Evolutionary conservation across 2,113 vertebrate genomes (phyloP).

Genomic region (Rhea americana): DNA sequence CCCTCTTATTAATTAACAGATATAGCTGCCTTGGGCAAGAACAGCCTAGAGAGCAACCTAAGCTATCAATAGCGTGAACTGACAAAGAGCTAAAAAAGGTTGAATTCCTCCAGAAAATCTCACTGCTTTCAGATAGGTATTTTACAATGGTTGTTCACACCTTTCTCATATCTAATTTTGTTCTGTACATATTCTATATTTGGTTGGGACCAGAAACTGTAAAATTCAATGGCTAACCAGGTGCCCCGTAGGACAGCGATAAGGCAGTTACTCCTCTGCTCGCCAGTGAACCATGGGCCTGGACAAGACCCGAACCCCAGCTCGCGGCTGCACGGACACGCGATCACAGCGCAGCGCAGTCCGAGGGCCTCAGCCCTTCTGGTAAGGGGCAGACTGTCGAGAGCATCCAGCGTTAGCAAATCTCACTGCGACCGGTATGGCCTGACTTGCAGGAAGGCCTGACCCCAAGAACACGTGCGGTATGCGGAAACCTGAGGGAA

Average conservation of each 20-base stretch:
- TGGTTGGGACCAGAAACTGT: not conserved
- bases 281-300: not conserved
- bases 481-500: not conserved
- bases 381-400: not conserved
- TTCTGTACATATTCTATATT: not conserved
- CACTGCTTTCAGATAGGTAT: not conserved
- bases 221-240: not conserved
- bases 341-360: not conserved
- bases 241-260: not conserved
- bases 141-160: not conserved
- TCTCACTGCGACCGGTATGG: not conserved
- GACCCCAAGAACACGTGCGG: not conserved
- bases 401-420: not conserved
- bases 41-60: not conserved
- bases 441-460: not conserved
- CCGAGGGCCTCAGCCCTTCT: not conserved
- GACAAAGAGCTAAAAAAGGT: not conserved
- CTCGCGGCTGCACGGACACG: not conserved
- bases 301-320: not conserved
- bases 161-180: not conserved
- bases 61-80: not conserved
- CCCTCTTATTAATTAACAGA: not conserved
- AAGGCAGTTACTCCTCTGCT: not conserved
- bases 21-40: not conserved
- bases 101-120: not conserved